Conservation (phyloP, 2,797 vertebrate genomes). For the Helicolenus hilgendorfi region DNA sequence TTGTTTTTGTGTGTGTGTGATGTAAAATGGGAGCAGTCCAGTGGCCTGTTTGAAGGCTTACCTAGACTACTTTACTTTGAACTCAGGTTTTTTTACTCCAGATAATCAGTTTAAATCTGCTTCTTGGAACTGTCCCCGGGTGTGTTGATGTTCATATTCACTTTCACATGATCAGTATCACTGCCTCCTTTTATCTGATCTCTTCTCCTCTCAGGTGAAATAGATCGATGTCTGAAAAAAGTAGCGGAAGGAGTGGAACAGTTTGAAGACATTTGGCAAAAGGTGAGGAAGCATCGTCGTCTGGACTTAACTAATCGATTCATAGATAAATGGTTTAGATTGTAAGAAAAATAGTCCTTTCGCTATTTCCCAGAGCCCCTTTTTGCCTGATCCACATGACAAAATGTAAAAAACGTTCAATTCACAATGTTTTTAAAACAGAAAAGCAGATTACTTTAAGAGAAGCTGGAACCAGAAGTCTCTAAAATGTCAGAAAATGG, state of each 20-base stretch:
- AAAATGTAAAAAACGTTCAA: background rate
- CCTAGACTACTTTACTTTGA: background rate
- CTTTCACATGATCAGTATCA: accelerated
- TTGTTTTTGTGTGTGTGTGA: background rate
- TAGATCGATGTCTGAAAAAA: constrained; percentile 97
- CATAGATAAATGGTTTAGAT: background rate
- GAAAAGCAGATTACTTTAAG: background rate
- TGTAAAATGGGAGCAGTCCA: background rate
- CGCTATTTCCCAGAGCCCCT: background rate
- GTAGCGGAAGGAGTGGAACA: constrained; percentile 95
- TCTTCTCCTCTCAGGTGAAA: constrained; percentile 89
- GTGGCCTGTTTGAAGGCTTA: background rate
- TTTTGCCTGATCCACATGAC: background rate
- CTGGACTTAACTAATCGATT: background rate
- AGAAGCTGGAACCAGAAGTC: background rate
- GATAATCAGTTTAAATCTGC: background rate
- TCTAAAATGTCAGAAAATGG: background rate
- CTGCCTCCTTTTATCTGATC: background rate
- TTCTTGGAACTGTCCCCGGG: background rate
- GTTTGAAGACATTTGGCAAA: constrained; percentile 96
- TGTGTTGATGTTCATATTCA: background rate
- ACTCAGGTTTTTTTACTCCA: background rate
- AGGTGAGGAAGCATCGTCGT: constrained; percentile 81
- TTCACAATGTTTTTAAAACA: background rate
- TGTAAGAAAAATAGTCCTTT: background rate